Base-by-base conservation (phyloP, 2,888 invertebrate genomes). In the Aphelenchoides bicaudatus region DNA sequence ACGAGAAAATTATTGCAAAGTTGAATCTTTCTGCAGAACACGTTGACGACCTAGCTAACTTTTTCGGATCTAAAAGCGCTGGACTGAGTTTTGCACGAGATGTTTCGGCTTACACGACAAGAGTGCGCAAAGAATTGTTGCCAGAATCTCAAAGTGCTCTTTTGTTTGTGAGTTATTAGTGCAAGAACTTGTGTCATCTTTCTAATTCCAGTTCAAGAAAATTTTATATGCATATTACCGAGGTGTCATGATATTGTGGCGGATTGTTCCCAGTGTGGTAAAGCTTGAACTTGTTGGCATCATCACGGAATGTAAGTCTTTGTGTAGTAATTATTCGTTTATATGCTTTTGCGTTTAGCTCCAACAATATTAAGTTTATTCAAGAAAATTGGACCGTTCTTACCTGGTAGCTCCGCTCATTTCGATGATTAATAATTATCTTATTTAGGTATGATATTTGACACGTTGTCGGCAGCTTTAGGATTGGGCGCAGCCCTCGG, bases 61-160 rank as follows among this genome's bases (percentile, higher is more conserved):
- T 43, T n/a, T 13, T 13, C 13, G 43, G 43, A 6, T 21, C 10
- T 25, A 25, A 43, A n/a, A 6, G 25, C 10, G 43, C 43, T 10
- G 43, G 21, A 19, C 16, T 43, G 8, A 25, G 25, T 19, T 43
- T 43, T 25, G 43, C 43, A 8, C 43, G 25, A n/a, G 43, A 25
- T 6, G 6, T 43, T 25, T 6, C 10, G 10, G 21, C 21, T n/a
- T 43, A 43, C 23, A 25, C 25, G 43, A 8, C 10, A 19, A n/a
- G 21, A 6, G 43, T 43, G 6, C 10, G 43, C 10, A 43, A 43
- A 43, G 43, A 43, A 19, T n/a, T 43, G 43, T n/a, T 43, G 43
- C 43, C 43, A 6, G 16, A 19, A 6, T 19, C 16, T 25, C 16
- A 21, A 19, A 43, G 25, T n/a, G 16, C 25, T 25, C 25, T 43